Evolutionary conservation across 2,797 vertebrate species (phyloP).

Genomic region (Acrossocheilus wenchowensis): DNA sequence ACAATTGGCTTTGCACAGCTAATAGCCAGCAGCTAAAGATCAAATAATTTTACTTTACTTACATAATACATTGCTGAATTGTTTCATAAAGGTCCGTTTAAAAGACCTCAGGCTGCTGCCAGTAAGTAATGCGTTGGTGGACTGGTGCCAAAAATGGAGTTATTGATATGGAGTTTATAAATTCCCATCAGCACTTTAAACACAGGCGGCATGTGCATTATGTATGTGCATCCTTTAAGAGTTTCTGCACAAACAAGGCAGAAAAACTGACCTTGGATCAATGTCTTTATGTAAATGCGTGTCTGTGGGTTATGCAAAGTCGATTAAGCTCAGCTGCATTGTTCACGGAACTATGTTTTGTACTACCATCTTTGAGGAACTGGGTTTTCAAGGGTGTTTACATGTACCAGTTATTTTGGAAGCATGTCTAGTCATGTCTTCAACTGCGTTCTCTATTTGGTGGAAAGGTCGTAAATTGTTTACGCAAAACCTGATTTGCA

Average conservation of each 20-base stretch:
- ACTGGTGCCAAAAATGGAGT: slow-evolving; percentile 20
- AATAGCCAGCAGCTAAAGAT: neutral
- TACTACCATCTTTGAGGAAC: neutral
- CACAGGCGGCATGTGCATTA: neutral
- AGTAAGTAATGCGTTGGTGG: slow-evolving; percentile 12
- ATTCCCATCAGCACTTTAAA: slow-evolving; percentile 3
- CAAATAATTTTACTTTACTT: neutral
- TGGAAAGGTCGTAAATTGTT: neutral
- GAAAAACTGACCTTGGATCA: neutral
- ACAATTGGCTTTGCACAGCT: neutral
- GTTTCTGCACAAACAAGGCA: neutral
- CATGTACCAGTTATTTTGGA: neutral
- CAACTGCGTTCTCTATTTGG: neutral
- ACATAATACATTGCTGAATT: slow-evolving; percentile 33
- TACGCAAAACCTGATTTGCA: neutral
- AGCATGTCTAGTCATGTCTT: neutral
- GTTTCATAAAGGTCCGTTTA: slow-evolving; percentile 21
- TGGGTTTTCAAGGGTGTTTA: neutral
- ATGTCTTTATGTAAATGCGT: neutral
- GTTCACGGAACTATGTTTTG: neutral
- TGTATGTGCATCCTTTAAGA: neutral
- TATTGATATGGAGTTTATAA: slow-evolving; percentile 5
- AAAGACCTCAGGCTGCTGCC: slow-evolving; percentile 5
- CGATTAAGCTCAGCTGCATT: neutral
- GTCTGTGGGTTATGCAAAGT: slow-evolving; percentile 1